These are phyloP conservation scores for Alexandromys oeconomus DNA, from an alignment of 2,797 vertebrate genomes.

Conservation along the genomic window DNA sequence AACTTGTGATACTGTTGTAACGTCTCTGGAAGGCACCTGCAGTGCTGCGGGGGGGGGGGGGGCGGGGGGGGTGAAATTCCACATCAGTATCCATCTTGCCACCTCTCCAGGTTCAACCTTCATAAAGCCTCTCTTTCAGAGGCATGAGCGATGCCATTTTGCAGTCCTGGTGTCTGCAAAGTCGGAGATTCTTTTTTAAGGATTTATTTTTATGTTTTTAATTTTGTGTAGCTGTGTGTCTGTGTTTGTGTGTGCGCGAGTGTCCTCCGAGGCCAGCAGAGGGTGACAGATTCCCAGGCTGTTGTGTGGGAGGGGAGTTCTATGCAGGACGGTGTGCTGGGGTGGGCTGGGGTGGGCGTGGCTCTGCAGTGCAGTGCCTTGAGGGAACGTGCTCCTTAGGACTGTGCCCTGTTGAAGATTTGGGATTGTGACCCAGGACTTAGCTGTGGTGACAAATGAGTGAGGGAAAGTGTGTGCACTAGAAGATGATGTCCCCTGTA, in stretches of 20 bases:
- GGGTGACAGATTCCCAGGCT: neutral
- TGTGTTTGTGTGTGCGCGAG: neutral
- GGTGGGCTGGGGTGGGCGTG: neutral
- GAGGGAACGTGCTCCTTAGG: neutral
- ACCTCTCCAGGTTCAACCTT: no score
- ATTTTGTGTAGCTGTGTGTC: no score
- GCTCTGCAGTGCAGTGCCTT: fast-evolving
- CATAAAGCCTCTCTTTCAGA: no score
- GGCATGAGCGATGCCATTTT: neutral
- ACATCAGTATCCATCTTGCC: neutral
- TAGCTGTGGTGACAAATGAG: neutral
- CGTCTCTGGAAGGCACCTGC: no score
- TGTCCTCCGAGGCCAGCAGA: neutral
- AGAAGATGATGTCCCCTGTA: neutral
- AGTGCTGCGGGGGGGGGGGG: no score
- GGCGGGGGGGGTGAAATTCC: no score
- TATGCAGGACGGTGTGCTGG: neutral
- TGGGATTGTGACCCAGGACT: neutral
- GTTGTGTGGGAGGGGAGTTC: no score
- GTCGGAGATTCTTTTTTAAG: neutral
- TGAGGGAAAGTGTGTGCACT: neutral
- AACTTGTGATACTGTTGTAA: neutral
- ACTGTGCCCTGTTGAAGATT: neutral
- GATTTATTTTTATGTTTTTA: neutral
- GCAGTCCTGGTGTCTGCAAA: neutral